Evolutionary conservation across 2,113 vertebrate genomes (phyloP), one percentile per base, ranked within the genome.

Genomic region (Cephalopholis sonnerati): DNA sequence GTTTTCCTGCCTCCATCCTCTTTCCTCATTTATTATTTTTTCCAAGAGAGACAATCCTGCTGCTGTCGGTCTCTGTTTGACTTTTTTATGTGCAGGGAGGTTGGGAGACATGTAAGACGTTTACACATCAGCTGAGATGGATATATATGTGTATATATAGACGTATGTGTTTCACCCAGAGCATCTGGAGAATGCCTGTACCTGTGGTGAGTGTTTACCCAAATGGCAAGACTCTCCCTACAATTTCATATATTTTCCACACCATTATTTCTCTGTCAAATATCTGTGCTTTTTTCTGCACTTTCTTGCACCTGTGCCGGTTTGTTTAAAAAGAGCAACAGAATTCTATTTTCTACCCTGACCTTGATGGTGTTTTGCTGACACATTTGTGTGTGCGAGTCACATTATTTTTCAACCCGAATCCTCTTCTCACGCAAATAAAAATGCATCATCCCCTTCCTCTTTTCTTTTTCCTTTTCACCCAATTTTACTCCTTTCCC

Each of bases 341-440:
- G 5, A 65, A 66, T 62, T 81, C 50, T 76, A 61, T 83, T 90
- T 86, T 79, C 69, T 65, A 36, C 79, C 70, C 63, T 81, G 78
- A 88, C 86, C 85, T 90, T 78, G 67, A 84, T 62, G 76, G 58
- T 88, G 67, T 73, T 89, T 62, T 62, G 75, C 85, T 81, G 76
- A 82, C 70, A 82, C 70, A 46, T 84, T 76, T 84, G 41, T 32
- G 24, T 32, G 41, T 65, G 44, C 32, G 7, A n/a, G 27, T 27
- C 51, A 41, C 67, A 79, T 29, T 81, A 64, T 79, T 87, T 86
- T 80, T 76, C 83, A 79, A 74, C 39, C 74, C 80, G 66, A 84
- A 86, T 79, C 54, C 74, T 29, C 3, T 80, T 79, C 25, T 25
- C 17, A 13, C n/a, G 78, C 20, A 62, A 76, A 84, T 61, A 79